Base-by-base conservation (phyloP, 2,888 invertebrate genomes). In the Xestia rhomboidea region DNA sequence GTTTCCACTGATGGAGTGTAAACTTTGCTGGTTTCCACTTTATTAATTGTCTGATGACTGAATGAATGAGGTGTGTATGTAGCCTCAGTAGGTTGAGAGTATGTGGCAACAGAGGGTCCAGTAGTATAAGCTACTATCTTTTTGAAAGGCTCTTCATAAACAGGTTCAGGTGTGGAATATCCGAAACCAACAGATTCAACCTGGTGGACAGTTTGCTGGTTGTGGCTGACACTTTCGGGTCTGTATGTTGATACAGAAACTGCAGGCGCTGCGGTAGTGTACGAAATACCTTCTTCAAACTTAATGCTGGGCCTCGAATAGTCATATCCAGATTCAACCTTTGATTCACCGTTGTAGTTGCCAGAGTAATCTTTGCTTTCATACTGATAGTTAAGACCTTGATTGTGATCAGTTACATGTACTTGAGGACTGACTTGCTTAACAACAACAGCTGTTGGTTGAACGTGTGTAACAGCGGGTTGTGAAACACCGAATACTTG, bases 401-500 rank as follows among this genome's bases (percentile, higher is more conserved):
- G 93, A 71, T 93, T 94, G 75, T 95, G 91, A 77, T 92, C 90
- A 41, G 91, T 91, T 15, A 93, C 83, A 85, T 93, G 90, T 15
- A 94, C 84, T 87, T 92, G 92, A 73, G 95, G 94, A 68, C 92
- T 92, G 44, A 91, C 86, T 82, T 94, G 92, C 41, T 93, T 92
- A 0, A 95, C 90, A 51, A 94, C 89, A 27, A 95, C 89, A 18
- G 93, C 89, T 4, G 94, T 92, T 4, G 96, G 96, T 88, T 96
- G 95, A 7, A 96, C 95, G 63, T 93, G 94, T 4, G 97, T 96
- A 1, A 97, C 91, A 54, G 94, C 92, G 15, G 97, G 96, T 86
- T 96, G 96, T 57, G 95, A 91, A 76, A 94, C 93, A 18, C 96
- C 95, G 67, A 97, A 96, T 81, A 97, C 90, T 92, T 97, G 95